A percentile compares a stretch with the other conserved stretches of the same genome.
Evolutionary conservation across 2,888 invertebrate species (phyloP).

Genomic region (Timandra comae): DNA sequence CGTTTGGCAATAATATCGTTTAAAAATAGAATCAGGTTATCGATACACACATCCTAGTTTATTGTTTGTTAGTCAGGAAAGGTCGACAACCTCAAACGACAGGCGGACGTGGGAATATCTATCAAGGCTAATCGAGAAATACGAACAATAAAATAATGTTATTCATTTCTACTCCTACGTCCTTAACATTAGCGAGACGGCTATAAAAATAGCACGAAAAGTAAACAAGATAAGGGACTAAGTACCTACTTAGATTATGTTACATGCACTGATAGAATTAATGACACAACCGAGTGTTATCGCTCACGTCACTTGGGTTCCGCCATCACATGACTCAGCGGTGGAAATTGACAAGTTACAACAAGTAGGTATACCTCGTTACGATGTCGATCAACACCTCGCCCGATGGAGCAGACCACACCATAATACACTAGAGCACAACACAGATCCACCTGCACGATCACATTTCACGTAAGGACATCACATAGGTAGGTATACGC

Average conservation of each 20-base stretch:
- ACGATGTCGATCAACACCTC: constrained; percentile 71
- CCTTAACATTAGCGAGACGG: constrained; percentile 1
- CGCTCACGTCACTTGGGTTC: constrained; percentile 13
- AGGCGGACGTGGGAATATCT: too few relatives aligned
- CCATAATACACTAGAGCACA: constrained; percentile 70
- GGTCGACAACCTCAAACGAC: too few relatives aligned
- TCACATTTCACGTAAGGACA: constrained; percentile 71
- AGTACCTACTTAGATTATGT: constrained; percentile 24
- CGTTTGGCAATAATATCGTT: too few relatives aligned
- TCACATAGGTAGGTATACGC: constrained; percentile 39
- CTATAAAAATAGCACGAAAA: constrained; percentile 9
- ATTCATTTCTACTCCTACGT: background rate
- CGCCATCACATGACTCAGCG: constrained; percentile 29
- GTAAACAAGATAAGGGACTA: constrained; percentile 10
- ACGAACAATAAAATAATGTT: too few relatives aligned
- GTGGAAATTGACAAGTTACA: constrained; percentile 14
- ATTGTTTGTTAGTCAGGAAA: too few relatives aligned
- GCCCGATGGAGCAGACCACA: constrained; percentile 70
- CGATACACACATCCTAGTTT: too few relatives aligned
- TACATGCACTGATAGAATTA: constrained; percentile 33
- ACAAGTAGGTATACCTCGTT: constrained; percentile 52
- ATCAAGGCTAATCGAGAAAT: too few relatives aligned
- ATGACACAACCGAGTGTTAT: constrained; percentile 11
- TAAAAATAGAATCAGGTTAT: too few relatives aligned
- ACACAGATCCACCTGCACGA: constrained; percentile 61